Percentiles rank a stretch among this genome's conserved stretches.
Conservation (phyloP, 2,888 invertebrate species). For the Orchesella flavescens region DNA sequence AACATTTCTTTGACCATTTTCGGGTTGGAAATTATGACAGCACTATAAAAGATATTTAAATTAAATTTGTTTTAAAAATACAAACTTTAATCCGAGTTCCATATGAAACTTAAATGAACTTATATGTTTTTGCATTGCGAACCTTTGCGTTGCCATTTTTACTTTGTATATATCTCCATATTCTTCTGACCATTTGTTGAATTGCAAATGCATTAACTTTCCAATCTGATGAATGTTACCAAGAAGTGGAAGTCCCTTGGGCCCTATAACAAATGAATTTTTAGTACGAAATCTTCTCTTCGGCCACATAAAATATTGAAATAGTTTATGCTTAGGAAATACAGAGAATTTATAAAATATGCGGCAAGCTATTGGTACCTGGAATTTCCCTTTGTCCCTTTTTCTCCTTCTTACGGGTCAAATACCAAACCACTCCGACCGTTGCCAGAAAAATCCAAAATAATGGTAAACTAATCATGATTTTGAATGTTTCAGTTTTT, state of each 20-base stretch:
- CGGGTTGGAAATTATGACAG: conserved; percentile 25
- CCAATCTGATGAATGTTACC: conserved; percentile 25
- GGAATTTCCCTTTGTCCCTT: conserved; percentile 18
- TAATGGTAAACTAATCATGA: conserved; percentile 26
- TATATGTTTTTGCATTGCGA: no score
- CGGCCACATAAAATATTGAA: no score
- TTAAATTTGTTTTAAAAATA: no score
- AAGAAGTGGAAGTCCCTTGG: conserved; percentile 23
- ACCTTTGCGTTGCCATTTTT: background rate
- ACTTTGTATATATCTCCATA: conserved; percentile 40
- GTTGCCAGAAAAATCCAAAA: conserved; percentile 24
- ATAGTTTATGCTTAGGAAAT: no score
- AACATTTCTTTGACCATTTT: conserved; percentile 47
- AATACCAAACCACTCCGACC: conserved; percentile 18
- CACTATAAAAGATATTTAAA: background rate
- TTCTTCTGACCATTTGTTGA: conserved; percentile 25
- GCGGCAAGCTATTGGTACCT: no score
- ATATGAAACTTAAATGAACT: no score
- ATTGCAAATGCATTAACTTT: conserved; percentile 4
- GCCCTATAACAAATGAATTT: conserved; percentile 17
- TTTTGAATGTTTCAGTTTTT: background rate
- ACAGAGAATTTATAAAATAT: no score
- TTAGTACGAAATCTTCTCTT: background rate
- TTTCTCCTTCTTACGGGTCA: background rate
- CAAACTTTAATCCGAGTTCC: no score